Evolutionary conservation across 2,888 invertebrate species (phyloP).

Genomic region (Empis stercorea): DNA sequence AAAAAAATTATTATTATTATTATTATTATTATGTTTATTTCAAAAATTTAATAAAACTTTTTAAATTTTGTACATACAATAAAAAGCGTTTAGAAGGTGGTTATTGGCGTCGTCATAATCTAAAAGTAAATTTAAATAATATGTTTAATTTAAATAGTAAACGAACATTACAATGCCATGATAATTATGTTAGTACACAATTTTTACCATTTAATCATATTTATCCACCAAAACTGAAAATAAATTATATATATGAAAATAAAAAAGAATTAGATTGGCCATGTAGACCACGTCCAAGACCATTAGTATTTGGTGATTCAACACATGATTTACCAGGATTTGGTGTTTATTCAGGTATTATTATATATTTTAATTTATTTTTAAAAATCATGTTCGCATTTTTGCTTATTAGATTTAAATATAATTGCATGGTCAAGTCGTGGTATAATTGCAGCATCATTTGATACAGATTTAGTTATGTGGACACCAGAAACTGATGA

Average conservation of each 20-base stretch:
- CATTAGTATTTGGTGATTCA: constrained; percentile 24
- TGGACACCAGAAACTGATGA: not conserved
- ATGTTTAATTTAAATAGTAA: constrained; percentile 18
- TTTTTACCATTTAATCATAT: constrained; percentile 1
- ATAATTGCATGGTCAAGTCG: not conserved
- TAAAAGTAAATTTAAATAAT: constrained; percentile 18
- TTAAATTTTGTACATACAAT: too few species aligned
- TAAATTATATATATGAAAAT: constrained; percentile 10
- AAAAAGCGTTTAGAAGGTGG: constrained; percentile 15
- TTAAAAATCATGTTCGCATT: not conserved
- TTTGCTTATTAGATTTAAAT: not conserved
- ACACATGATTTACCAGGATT: constrained; percentile 30
- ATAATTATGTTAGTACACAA: constrained; percentile 7
- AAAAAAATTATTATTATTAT: too few species aligned
- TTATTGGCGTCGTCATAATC: constrained; percentile 22
- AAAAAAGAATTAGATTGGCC: constrained; percentile 25
- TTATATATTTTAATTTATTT: constrained; percentile 13
- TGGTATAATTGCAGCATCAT: not conserved
- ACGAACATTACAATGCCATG: constrained; percentile 21
- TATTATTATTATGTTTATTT: too few species aligned
- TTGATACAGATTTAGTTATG: not conserved
- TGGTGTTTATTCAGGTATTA: constrained; percentile 18
- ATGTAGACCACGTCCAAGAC: constrained; percentile 26
- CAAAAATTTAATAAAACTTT: too few species aligned
- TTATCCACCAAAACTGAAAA: constrained; percentile 3